Conservation (phyloP, 2,113 vertebrate genomes). For the Malaclemys terrapin region DNA sequence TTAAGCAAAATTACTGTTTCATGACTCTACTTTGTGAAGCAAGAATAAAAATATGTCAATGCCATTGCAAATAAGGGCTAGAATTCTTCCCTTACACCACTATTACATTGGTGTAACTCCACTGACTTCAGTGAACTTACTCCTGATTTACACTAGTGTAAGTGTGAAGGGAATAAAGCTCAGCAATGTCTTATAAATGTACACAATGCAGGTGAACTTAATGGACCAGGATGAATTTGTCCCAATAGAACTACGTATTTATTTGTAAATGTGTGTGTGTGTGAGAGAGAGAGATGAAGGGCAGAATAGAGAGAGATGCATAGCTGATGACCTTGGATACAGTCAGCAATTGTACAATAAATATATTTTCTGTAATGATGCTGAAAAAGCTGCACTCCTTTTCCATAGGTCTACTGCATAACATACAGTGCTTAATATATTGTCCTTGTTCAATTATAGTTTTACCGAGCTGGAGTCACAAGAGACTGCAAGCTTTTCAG, state of each 20-base stretch:
- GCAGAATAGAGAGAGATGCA: background rate
- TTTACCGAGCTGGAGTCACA: constrained; percentile 64
- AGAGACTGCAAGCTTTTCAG: constrained; percentile 65
- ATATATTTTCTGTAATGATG: constrained; percentile 32
- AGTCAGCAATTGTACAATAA: background rate
- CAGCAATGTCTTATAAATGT: background rate
- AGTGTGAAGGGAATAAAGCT: background rate
- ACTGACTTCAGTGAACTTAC: background rate
- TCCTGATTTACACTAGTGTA: background rate
- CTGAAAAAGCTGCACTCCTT: constrained; percentile 30
- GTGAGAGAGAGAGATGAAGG: background rate
- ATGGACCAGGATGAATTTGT: background rate
- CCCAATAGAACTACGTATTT: background rate
- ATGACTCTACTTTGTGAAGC: constrained; percentile 21
- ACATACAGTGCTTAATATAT: constrained; percentile 50
- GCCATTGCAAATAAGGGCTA: background rate
- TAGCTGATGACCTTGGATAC: background rate
- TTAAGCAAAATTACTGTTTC: constrained; percentile 13
- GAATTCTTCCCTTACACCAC: background rate
- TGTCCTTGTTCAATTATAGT: constrained; percentile 65
- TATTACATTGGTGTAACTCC: background rate
- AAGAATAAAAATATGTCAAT: constrained; percentile 31
- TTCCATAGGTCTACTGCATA: constrained; percentile 36
- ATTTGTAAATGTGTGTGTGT: background rate
- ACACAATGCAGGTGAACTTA: background rate